Conservation (phyloP, 2,797 vertebrate species). For the Bovichtus diacanthus region DNA sequence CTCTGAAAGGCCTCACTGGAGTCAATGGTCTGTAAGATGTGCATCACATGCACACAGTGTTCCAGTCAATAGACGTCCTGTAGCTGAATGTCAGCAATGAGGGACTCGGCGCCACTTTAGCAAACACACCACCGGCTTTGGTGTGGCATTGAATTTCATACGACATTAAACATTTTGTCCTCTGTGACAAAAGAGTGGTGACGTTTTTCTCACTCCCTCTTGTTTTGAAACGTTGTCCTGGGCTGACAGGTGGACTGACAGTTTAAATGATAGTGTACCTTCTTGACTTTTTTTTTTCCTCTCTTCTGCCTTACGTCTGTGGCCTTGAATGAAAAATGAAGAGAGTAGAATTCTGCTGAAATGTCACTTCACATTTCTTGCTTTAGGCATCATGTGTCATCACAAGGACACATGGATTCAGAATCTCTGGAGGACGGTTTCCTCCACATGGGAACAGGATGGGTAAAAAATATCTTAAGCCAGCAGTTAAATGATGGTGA, state of each 20-base stretch:
- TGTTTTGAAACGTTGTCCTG: constrained; percentile 31
- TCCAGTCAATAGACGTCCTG: constrained; percentile 39
- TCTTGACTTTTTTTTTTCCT: constrained; percentile 42
- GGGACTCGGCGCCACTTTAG: constrained; percentile 33
- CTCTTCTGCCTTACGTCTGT: constrained; percentile 46
- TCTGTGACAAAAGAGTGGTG: constrained; percentile 48
- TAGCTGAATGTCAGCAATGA: constrained; percentile 51
- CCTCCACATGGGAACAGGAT: constrained; percentile 10
- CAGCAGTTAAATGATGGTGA: background rate
- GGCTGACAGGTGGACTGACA: constrained; percentile 56
- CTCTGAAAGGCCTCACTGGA: constrained; percentile 6
- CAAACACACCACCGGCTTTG: constrained; percentile 47
- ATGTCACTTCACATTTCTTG: constrained; percentile 53
- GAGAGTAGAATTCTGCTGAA: constrained; percentile 50
- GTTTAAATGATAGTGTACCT: constrained; percentile 66
- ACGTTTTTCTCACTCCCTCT: constrained; percentile 41
- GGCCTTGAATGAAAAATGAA: constrained; percentile 66
- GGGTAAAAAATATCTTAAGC: background rate
- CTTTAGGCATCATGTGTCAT: constrained; percentile 53
- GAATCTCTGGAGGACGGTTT: constrained; percentile 29
- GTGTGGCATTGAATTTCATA: constrained; percentile 74
- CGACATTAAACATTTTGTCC: constrained; percentile 73
- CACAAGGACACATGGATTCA: constrained; percentile 65
- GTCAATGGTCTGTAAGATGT: constrained; percentile 44
- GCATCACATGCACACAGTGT: constrained; percentile 36